A percentile compares a stretch with the other conserved stretches of the same genome.
These are phyloP conservation scores for Oxygymnocypris stewartii DNA, from an alignment of 2,113 vertebrate genomes.

Conservation along the genomic window DNA sequence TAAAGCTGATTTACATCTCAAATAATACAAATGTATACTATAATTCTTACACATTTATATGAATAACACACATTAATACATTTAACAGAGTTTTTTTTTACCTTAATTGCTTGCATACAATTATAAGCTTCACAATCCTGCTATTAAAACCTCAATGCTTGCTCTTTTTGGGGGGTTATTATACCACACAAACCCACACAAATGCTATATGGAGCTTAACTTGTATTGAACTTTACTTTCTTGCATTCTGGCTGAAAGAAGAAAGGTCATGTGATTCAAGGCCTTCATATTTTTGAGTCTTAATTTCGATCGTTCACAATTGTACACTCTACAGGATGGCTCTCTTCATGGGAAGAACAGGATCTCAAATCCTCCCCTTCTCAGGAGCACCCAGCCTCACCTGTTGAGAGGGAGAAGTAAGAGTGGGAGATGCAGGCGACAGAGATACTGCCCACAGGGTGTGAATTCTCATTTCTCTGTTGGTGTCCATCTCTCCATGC, in stretches of 20 bases:
- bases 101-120: too few species aligned
- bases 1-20: too few species aligned
- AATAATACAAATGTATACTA: too few species aligned
- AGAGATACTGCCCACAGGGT: constrained; percentile 25
- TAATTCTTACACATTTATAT: too few species aligned
- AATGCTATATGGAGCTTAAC: not conserved
- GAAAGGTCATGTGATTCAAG: not conserved
- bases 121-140: too few species aligned
- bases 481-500: constrained; percentile 49
- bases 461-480: constrained; percentile 50
- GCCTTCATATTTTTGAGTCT: not conserved
- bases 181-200: not conserved
- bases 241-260: not conserved
- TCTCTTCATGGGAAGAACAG: not conserved
- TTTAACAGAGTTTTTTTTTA: too few species aligned
- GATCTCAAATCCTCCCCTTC: constrained; percentile 18
- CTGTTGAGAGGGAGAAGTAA: constrained; percentile 10
- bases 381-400: constrained; percentile 14
- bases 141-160: too few species aligned
- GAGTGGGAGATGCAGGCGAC: not conserved
- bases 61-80: too few species aligned
- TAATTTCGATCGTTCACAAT: not conserved
- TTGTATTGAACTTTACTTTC: not conserved
- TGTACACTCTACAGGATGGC: not conserved
- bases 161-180: not conserved